These are phyloP conservation scores for Streptopelia turtur DNA, from an alignment of 2,797 vertebrate genomes.

Conservation along the genomic window DNA sequence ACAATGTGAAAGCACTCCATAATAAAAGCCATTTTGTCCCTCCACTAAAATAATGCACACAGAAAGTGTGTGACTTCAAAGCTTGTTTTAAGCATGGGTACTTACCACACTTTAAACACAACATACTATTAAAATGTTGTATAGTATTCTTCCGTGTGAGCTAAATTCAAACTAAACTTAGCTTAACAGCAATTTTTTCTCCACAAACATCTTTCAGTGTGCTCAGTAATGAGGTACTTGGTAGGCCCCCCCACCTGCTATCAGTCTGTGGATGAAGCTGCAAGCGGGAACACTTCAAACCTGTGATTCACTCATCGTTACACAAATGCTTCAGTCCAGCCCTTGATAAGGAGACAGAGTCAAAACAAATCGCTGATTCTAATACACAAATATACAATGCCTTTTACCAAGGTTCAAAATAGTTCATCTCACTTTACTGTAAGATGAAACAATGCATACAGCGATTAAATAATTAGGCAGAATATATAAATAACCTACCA, in stretches of 20 bases:
- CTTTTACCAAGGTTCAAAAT: not conserved
- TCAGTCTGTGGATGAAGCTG: not conserved
- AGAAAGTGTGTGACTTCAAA: not conserved
- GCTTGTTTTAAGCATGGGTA: not conserved
- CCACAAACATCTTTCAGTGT: not conserved
- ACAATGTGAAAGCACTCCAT: not conserved
- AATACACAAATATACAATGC: not conserved
- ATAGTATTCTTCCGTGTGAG: not conserved
- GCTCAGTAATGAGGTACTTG: not conserved
- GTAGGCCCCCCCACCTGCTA: not conserved
- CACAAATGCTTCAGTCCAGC: not conserved
- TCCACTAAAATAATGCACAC: not conserved
- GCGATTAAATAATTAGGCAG: not conserved
- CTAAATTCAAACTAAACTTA: not conserved
- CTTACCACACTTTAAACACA: not conserved
- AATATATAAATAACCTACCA: constrained; percentile 9
- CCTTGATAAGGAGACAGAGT: not conserved
- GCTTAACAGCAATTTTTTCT: not conserved
- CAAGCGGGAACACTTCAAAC: not conserved
- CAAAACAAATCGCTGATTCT: not conserved
- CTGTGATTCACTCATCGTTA: not conserved
- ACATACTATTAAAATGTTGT: not conserved
- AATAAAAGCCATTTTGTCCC: not conserved
- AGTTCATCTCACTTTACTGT: not conserved
- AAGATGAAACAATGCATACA: not conserved